phyloP scores from a whole-genome alignment of 2,797 vertebrate species.

The Mycteria americana region DNA sequence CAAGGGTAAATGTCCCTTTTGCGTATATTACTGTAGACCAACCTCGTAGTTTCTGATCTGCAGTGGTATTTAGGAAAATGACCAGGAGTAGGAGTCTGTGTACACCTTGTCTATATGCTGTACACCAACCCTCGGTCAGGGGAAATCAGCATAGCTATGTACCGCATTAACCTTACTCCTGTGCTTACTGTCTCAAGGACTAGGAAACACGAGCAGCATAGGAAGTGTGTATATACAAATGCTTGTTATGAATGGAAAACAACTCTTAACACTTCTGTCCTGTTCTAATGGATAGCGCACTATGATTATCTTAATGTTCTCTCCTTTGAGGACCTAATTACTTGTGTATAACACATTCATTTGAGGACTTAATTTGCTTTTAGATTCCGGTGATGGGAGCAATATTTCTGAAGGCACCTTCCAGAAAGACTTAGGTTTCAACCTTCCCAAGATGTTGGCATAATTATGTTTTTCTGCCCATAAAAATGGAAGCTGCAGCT shows the following conservation, averaged over 20 bases:
- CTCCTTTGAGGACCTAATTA: neutral
- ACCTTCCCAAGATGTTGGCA: neutral
- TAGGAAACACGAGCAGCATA: neutral
- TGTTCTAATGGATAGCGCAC: neutral
- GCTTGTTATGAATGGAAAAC: neutral
- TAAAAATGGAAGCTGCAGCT: neutral
- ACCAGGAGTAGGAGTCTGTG: neutral
- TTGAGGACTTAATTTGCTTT: neutral
- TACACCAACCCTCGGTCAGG: neutral
- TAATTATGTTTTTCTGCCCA: neutral
- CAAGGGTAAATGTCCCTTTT: neutral
- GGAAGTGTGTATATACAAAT: neutral
- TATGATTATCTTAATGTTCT: neutral
- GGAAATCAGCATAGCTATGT: neutral
- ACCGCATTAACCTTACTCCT: neutral
- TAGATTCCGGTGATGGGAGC: neutral
- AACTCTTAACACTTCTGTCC: neutral
- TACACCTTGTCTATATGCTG: neutral
- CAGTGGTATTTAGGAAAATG: neutral
- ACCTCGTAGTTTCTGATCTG: neutral
- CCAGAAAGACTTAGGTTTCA: neutral
- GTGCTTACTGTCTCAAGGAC: neutral
- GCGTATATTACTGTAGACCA: neutral
- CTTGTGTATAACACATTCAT: neutral
- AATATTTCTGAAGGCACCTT: neutral